Evolutionary conservation across 2,888 invertebrate genomes (phyloP), one percentile per base, ranked within the genome.

Genomic region (Hydrotaea cyrtoneurina): DNA sequence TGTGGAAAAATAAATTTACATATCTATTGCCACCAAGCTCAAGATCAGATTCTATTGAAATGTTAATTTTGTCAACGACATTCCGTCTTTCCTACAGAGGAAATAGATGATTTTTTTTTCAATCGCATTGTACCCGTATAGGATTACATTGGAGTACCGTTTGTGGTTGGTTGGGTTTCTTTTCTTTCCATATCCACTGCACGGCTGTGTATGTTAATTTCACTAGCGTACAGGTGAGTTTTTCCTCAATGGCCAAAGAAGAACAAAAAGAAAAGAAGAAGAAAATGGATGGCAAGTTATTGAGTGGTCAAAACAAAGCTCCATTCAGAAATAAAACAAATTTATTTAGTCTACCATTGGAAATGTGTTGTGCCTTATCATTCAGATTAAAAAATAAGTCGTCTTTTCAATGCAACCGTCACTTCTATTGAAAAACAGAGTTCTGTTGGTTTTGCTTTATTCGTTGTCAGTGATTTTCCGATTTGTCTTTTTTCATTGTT

Each of bases 61-160:
- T 66, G 66, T 66, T 43, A 66, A 66, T 66, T 66, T 21, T 11
- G 66, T 13, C 39, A n/a, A 36, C 17, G 21, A 39, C 17, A 13
- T 66, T 43, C 66, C 13, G 19, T 66, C 23, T 23, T 59, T 39
- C 19, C 66, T 10, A 36, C 36, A 17, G 64, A 66, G 66, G 66
- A 66, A 66, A 39, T 66, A 66, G 64, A 19, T 39, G 13, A 36
- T 39, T 21, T 66, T 66, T 17, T n/a, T n/a, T n/a, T n/a, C n/a
- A n/a, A n/a, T n/a, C n/a, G n/a, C 21, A 66, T 64, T n/a, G 36
- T 19, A 19, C 39, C 39, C 66, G 19, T 19, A 43, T 66, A 46
- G 46, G 43, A 71, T 78, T 69, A 43, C 46, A 78, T 71, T n/a
- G 59, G 39, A 57, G 69, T 74, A 74, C 80, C 80, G 80, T 79